phyloP scores from a whole-genome alignment of 2,797 vertebrate species.

The Rhynchotus rufescens region DNA sequence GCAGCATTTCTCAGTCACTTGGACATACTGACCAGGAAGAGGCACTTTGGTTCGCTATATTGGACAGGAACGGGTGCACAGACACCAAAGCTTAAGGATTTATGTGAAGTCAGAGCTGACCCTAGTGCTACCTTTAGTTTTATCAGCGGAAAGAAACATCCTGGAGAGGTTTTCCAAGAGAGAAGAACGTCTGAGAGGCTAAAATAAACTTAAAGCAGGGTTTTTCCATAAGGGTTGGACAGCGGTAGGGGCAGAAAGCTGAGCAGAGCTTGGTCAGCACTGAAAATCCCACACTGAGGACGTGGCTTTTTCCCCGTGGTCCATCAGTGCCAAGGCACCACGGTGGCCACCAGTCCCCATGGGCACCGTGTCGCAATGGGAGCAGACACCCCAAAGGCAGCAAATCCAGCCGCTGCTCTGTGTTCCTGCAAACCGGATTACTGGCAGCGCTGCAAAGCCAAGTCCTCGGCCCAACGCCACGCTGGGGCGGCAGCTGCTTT shows the following conservation, averaged over 20 bases:
- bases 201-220: neutral
- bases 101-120: neutral
- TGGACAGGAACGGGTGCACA: too few relatives aligned
- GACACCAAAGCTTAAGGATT: neutral
- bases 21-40: neutral
- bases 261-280: neutral
- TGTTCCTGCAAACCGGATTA: slow-evolving; percentile 16
- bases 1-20: fast-evolving
- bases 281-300: neutral
- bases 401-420: neutral
- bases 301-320: neutral
- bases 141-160: neutral
- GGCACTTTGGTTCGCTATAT: fast-evolving
- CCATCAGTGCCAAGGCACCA: neutral
- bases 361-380: neutral
- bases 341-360: neutral
- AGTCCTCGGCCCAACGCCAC: slow-evolving; percentile 37
- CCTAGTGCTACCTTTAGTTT: neutral
- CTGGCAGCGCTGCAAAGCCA: slow-evolving; percentile 45
- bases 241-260: neutral
- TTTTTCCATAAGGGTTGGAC: neutral
- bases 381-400: neutral
- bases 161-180: too few relatives aligned
- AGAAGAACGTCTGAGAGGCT: too few relatives aligned
- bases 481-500: slow-evolving; percentile 48